Evolutionary conservation across 2,113 vertebrate genomes (phyloP), one percentile per base, ranked within the genome.

Genomic region (Epinephelus cyanopodus): DNA sequence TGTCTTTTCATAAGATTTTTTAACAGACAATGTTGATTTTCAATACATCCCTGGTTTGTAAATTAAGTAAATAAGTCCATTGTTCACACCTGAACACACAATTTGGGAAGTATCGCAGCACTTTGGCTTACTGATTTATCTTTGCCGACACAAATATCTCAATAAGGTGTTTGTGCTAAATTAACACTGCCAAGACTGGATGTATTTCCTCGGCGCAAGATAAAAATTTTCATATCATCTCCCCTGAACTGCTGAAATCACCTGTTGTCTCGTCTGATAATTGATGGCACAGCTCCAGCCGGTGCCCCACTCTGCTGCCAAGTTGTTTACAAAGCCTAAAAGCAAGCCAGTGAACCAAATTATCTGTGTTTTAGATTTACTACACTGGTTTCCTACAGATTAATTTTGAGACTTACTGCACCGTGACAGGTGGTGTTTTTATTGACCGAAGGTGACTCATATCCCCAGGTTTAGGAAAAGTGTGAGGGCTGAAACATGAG

Each of bases 261-360:
- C 76, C 70, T 87, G 53, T 86, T 88, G 83, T 86, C 73, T 88
- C 64, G 60, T 74, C 54, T 81, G 68, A 83, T 82, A 86, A 84
- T 45, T 11, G 42, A 18, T 74, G 74, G 85, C 79, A 77, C 47
- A 45, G 65, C 78, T 82, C 73, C 83, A 82, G 60, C 77, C 63
- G 23, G 21, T 42, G 6, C 9, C 5, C 17, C 23, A 6, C 65
- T 64, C 21, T 37, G 70, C 70, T 85, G 82, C 83, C 75, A 82
- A 88, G 64, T 67, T 86, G 48, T 86, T 86, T 81, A 83, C 65
- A 81, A 81, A 81, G 23, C 48, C 48, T 74, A 48, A 67, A 79
- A 82, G 77, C 57, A 79, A 79, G 77, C 71, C 74, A 73, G 64
- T 71, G 68, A 77, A 76, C 61, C 53, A 75, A 61, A 86, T 58